Base-by-base conservation (phyloP, 2,888 invertebrate species). In the Bembecia ichneumoniformis region DNA sequence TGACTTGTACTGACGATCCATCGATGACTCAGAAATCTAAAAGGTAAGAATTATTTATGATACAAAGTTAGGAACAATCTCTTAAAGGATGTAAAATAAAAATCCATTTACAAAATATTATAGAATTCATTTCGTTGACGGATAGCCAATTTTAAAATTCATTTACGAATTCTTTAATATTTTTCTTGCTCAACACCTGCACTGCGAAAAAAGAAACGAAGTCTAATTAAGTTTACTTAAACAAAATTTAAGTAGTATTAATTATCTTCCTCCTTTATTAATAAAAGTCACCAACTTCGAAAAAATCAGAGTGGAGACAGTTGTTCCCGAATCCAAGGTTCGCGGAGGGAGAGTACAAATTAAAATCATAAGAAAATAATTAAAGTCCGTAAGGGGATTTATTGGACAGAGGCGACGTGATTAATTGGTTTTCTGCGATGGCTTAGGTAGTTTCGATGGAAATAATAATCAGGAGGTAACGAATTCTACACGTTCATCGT, bases 291-390 rank as follows among this genome's bases (percentile, higher is more conserved):
- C 62, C 59, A 71, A 75, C 71, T 72, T 62, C 56, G 60, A 74
- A 80, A 79, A 80, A 77, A 68, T 65, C 68, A 52, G 73, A 74
- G 73, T 71, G 77, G 78, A 77, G 79, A 79, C 80, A 70, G 71
- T 71, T 70, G 71, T 70, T 68, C 60, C 55, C 53, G 58, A 67
- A 65, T 66, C 68, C 63, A 52, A 63, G 66, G 64, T 63, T 63
- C 51, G 7, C 28, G 9, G 54, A 53, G 53, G 47, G 59, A 61
- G 61, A 60, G 67, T 59, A 75, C 73, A 86, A 87, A 87, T 87
- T 86, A 84, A 86, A 87, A 86, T 87, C 83, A 86, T 87, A 87
- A 86, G 86, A 87, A 87, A 87, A 87, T 87, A 87, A 87, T 88
- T 86, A 83, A 82, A 83, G 77, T 78, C 74, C 78, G 83, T 80